Conservation (phyloP, 2,113 vertebrate species). For the Dissostichus mawsoni region DNA sequence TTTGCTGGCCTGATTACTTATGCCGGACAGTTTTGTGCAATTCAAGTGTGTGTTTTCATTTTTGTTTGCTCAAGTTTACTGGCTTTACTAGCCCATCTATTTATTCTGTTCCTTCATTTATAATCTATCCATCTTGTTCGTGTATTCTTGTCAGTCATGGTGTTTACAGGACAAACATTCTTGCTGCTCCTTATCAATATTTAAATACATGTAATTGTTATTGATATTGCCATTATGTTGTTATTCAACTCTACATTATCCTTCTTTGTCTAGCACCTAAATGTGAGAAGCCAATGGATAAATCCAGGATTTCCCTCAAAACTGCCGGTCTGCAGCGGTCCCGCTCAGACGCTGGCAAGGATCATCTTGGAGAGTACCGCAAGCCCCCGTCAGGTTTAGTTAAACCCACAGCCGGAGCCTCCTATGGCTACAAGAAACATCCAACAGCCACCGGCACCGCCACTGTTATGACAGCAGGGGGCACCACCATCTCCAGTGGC, state of each 20-base stretch:
- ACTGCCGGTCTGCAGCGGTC: slow-evolving; percentile 91
- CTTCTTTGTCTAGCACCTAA: slow-evolving; percentile 81
- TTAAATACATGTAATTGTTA: background rate
- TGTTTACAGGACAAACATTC: background rate
- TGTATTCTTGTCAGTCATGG: background rate
- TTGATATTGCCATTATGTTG: background rate
- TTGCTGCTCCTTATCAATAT: background rate
- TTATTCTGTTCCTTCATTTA: background rate
- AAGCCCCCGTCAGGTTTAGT: slow-evolving; percentile 94
- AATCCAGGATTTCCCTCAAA: slow-evolving; percentile 91
- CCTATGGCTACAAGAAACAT: slow-evolving; percentile 94
- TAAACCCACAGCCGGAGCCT: slow-evolving; percentile 88
- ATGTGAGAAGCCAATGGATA: slow-evolving; percentile 90
- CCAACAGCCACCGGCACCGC: slow-evolving; percentile 89
- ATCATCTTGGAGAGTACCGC: slow-evolving; percentile 89
- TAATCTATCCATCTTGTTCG: background rate
- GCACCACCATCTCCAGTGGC: slow-evolving; percentile 84
- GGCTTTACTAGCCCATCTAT: background rate
- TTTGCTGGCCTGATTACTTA: too few species aligned
- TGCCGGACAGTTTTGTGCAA: too few species aligned
- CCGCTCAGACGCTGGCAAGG: slow-evolving; percentile 93
- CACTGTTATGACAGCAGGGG: slow-evolving; percentile 91
- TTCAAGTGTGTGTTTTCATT: background rate
- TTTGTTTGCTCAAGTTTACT: background rate
- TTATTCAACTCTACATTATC: background rate